These are phyloP conservation scores for Saccostrea cuccullata DNA, from an alignment of 1,140 invertebrate genomes.

Conservation along the genomic window DNA sequence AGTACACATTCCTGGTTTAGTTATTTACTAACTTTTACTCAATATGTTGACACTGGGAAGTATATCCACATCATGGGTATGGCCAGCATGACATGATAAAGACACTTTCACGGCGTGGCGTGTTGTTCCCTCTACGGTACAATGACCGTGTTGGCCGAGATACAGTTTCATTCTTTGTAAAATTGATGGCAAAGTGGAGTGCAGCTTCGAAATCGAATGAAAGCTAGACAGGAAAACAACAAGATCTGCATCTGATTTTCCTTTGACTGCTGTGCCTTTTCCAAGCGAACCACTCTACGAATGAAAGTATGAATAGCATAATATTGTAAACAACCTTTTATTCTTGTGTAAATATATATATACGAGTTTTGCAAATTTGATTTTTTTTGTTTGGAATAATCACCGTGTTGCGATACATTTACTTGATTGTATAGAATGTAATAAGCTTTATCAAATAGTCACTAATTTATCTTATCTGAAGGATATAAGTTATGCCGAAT, in stretches of 20 bases:
- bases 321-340: no score
- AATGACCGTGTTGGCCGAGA: background rate
- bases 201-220: background rate
- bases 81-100: conserved; percentile 14
- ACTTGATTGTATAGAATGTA: no score
- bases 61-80: conserved; percentile 29
- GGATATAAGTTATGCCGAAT: no score
- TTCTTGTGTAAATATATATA: no score
- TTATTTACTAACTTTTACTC: background rate
- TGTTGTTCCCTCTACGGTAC: background rate
- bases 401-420: no score
- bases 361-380: no score
- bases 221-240: conserved; percentile 16
- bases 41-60: conserved; percentile 31
- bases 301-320: no score
- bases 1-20: no score
- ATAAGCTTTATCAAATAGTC: no score
- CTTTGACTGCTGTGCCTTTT: conserved; percentile 41
- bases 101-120: conserved; percentile 4
- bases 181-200: background rate
- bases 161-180: background rate
- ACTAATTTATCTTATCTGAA: no score
- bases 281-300: conserved; percentile 36
- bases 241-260: conserved; percentile 36
- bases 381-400: no score